phyloP scores from a whole-genome alignment of 2,888 invertebrate genomes.

The Drosophila aldrichi region DNA sequence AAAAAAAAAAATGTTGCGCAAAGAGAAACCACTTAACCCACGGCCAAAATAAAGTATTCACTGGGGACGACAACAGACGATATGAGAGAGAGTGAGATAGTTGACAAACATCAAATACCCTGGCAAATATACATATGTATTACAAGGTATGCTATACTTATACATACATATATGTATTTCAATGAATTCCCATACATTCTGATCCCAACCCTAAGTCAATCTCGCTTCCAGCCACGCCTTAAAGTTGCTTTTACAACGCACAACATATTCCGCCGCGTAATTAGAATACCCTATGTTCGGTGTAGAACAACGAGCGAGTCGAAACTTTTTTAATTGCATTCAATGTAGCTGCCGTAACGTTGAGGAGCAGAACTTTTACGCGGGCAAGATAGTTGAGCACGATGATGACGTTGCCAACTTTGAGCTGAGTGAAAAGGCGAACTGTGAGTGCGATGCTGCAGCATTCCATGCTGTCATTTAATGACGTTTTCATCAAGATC shows the following conservation, averaged over 20 bases:
- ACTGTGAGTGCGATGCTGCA: constrained; percentile 1
- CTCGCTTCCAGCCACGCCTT: background rate
- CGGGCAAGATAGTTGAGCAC: background rate
- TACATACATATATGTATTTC: background rate
- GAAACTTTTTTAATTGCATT: constrained; percentile 78
- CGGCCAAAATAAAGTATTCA: constrained; percentile 1
- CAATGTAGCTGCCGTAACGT: constrained; percentile 71
- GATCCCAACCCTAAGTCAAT: background rate
- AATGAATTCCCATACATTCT: background rate
- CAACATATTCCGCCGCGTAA: background rate
- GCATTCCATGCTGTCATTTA: constrained; percentile 66
- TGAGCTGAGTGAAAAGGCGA: constrained; percentile 30
- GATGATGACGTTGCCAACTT: constrained; percentile 52
- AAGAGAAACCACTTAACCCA: constrained; percentile 43
- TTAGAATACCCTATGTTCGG: constrained; percentile 6
- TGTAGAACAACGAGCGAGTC: constrained; percentile 28
- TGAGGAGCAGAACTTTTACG: constrained; percentile 30
- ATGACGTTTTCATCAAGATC: constrained; percentile 74
- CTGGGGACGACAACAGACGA: background rate
- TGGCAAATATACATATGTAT: background rate
- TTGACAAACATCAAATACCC: background rate
- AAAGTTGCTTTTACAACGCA: background rate
- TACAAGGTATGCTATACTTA: background rate
- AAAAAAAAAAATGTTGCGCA: background rate
- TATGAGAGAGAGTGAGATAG: no score